phyloP scores from a whole-genome alignment of 2,113 vertebrate genomes.

The Formicarius rufipectus region DNA sequence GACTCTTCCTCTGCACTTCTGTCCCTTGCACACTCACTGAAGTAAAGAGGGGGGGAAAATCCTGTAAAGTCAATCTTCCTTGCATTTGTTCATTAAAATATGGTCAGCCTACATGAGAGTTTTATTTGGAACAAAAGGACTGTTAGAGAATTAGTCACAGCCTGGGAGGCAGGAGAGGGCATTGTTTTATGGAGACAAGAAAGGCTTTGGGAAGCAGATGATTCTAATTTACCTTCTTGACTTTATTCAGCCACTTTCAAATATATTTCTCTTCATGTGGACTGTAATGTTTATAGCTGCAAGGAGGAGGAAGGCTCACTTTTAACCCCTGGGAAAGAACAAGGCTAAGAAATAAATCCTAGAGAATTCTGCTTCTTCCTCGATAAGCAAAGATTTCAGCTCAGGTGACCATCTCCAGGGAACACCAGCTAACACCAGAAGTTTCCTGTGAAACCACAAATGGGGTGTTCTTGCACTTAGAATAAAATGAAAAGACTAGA shows the following conservation, averaged over 20 bases:
- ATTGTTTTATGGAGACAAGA: constrained; percentile 61
- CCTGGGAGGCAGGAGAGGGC: constrained; percentile 64
- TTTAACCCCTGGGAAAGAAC: constrained; percentile 18
- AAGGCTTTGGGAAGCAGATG: constrained; percentile 60
- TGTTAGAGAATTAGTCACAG: constrained; percentile 61
- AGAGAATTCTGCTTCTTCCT: neutral
- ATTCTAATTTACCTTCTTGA: constrained; percentile 68
- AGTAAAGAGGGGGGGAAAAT: neutral
- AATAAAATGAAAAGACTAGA: neutral
- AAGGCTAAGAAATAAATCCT: neutral
- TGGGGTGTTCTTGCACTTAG: neutral
- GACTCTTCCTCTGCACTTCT: neutral
- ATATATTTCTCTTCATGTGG: neutral
- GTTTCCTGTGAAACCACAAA: neutral
- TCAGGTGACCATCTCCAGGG: neutral
- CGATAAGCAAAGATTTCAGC: neutral
- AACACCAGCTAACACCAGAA: neutral
- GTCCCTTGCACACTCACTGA: neutral
- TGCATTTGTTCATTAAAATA: constrained; percentile 40
- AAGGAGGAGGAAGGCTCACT: neutral
- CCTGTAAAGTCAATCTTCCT: neutral
- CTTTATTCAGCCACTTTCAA: constrained; percentile 62
- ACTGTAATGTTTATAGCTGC: neutral
- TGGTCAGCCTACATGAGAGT: constrained; percentile 56
- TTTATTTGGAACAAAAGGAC: constrained; percentile 50